These are phyloP conservation scores for Eumaeus atala DNA, from an alignment of 1,140 invertebrate species.

Conservation along the genomic window DNA sequence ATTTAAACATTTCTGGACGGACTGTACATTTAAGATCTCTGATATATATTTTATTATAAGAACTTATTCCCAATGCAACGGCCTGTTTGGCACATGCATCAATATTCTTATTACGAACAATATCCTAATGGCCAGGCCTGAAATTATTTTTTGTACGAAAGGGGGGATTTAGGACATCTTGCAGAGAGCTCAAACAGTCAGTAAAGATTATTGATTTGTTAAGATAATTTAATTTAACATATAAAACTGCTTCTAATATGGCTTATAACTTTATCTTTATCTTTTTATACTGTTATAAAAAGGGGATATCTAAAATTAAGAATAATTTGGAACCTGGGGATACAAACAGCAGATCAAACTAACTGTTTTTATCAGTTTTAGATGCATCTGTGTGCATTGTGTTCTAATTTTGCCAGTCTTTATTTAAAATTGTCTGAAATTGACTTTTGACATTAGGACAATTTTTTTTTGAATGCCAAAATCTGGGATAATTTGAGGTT, in stretches of 20 bases:
- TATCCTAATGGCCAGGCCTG: constrained; percentile 6
- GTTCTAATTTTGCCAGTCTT: constrained; percentile 6
- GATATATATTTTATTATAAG: too few species aligned
- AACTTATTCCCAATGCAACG: too few species aligned
- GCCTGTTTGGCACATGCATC: constrained; percentile 13
- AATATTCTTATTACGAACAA: constrained; percentile 7
- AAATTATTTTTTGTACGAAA: too few species aligned
- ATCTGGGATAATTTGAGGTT: too few species aligned
- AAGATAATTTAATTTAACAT: neutral
- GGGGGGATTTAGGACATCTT: neutral
- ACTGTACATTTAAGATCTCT: too few species aligned
- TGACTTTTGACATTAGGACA: too few species aligned
- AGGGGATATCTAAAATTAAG: constrained; percentile 6
- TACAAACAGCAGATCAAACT: too few species aligned
- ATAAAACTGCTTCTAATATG: constrained; percentile 11
- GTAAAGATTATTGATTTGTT: neutral
- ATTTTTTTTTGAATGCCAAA: too few species aligned
- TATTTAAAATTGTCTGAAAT: neutral
- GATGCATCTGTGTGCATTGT: constrained; percentile 19
- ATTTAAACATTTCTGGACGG: too few species aligned
- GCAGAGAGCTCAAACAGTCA: neutral
- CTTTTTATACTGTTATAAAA: neutral
- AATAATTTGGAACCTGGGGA: constrained; percentile 15
- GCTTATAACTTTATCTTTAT: constrained; percentile 11
- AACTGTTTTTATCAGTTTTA: constrained; percentile 1